Percentiles rank a stretch among this genome's conserved stretches.
phyloP scores from a whole-genome alignment of 1,140 invertebrate species.

The Papilio helenus region DNA sequence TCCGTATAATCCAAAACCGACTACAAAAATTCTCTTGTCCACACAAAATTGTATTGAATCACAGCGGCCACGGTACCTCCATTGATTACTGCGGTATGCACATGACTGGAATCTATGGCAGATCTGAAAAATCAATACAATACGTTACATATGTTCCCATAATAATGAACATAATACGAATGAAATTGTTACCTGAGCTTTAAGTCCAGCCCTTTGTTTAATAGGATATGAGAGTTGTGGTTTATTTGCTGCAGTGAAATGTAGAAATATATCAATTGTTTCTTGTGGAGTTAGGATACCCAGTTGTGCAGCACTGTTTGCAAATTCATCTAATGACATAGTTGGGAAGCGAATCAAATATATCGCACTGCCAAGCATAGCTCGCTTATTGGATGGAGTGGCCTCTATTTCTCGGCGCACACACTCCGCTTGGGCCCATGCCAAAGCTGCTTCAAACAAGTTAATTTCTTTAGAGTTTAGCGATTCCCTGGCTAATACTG shows the following conservation, averaged over 20 bases:
- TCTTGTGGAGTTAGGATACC: constrained; percentile 94
- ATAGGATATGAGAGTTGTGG: constrained; percentile 92
- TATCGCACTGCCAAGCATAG: constrained; percentile 89
- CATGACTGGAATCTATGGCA: constrained; percentile 98
- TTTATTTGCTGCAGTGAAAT: constrained; percentile 93
- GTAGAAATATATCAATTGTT: constrained; percentile 95
- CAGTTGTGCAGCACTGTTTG: constrained; percentile 94
- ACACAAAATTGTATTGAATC: constrained; percentile 97
- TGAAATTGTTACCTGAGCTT: constrained; percentile 88
- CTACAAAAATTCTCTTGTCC: constrained; percentile 95
- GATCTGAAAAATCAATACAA: constrained; percentile 84
- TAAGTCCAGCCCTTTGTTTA: constrained; percentile 92
- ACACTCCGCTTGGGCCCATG: constrained; percentile 95
- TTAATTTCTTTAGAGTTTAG: constrained; percentile 96
- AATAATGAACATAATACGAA: constrained; percentile 18
- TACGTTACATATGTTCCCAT: background rate
- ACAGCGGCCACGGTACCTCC: constrained; percentile 95
- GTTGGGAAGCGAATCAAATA: constrained; percentile 94
- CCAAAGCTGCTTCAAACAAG: constrained; percentile 94
- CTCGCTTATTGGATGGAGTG: constrained; percentile 88
- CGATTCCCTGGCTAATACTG: constrained; percentile 93
- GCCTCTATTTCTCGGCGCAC: constrained; percentile 90
- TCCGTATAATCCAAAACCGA: constrained; percentile 96
- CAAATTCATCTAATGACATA: constrained; percentile 95
- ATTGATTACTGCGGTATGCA: constrained; percentile 97